phyloP scores from a whole-genome alignment of 2,113 vertebrate genomes.

The Phaethon lepturus region DNA sequence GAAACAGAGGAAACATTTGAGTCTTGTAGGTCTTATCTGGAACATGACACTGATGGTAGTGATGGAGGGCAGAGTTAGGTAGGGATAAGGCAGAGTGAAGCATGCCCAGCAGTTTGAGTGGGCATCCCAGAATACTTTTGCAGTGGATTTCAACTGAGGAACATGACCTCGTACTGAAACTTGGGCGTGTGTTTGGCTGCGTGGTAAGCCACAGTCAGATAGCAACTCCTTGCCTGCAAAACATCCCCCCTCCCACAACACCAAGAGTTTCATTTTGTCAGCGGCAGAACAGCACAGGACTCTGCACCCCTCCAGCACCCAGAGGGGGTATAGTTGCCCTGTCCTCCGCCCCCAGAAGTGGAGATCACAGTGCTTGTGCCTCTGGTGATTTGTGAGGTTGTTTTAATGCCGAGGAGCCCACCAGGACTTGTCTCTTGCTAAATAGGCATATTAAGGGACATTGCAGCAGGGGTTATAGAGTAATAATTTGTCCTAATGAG shows the following conservation, averaged over 20 bases:
- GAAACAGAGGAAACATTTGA: neutral
- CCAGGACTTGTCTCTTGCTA: slow-evolving; percentile 70
- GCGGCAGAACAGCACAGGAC: neutral
- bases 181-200: neutral
- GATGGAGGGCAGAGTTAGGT: neutral
- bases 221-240: neutral
- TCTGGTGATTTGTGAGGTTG: slow-evolving; percentile 67
- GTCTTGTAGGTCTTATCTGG: neutral
- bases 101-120: neutral
- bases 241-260: neutral
- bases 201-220: neutral
- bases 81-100: neutral
- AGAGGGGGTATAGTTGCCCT: neutral
- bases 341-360: rapidly evolving
- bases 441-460: slow-evolving; percentile 72
- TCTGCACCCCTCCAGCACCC: neutral
- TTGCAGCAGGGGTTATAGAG: slow-evolving; percentile 62
- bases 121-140: neutral
- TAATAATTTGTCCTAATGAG: slow-evolving; percentile 67
- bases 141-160: neutral
- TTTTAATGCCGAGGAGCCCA: slow-evolving; percentile 60
- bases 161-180: neutral
- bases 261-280: neutral
- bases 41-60: too few species aligned
- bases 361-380: neutral